Evolutionary conservation across 2,797 vertebrate genomes (phyloP), one percentile per base, ranked within the genome.

Genomic region (Tokudaia tokunoshimensis): DNA sequence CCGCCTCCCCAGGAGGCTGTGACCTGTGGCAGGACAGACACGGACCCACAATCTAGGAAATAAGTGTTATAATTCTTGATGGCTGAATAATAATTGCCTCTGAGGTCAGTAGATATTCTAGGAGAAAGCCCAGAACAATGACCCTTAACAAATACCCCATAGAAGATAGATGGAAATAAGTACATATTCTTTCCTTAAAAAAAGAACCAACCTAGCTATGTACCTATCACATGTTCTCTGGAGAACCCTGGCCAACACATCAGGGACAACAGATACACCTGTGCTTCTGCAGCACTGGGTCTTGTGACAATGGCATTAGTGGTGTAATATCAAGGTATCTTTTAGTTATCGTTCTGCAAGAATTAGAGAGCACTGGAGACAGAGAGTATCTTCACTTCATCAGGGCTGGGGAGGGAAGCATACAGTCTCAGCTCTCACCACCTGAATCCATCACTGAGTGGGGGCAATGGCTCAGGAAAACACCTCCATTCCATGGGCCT

Each of bases 31-130:
- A 13, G 52, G 52, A 11, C 52, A 52, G 12, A 52, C 52, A 12
- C 50, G 50, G 52, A 52, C 52, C 52, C 52, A 52, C 52, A 12
- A 12, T 13, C 13, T 52, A 10, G 52, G 22, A 81, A 79, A 74
- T 84, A 91, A 94, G 89, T 84, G 59, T 34, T 37, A 70, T 29
- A 84, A 52, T 26, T 26, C 10, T 67, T 80, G 17, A 11, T 26
- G n/a, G 41, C 50, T 74, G 31, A 8, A 44, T 85, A 80, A 37
- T 70, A 20, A 82, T 65, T 90, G 52, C 52, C 61, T 80, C 79
- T 89, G 79, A 93, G 59, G 57, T 80, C 83, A 84, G 79, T 26
- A 63, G 37, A 52, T 50, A 89, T 14, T 67, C 78, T 80, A 63
- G 41, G 67, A 82, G 59, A 65, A 14, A 34, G n/a, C 50, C 70